Percentiles rank a stretch among this genome's conserved stretches.
Evolutionary conservation across 1,140 invertebrate species (phyloP).

Genomic region (Stegodyphus mimosarum): DNA sequence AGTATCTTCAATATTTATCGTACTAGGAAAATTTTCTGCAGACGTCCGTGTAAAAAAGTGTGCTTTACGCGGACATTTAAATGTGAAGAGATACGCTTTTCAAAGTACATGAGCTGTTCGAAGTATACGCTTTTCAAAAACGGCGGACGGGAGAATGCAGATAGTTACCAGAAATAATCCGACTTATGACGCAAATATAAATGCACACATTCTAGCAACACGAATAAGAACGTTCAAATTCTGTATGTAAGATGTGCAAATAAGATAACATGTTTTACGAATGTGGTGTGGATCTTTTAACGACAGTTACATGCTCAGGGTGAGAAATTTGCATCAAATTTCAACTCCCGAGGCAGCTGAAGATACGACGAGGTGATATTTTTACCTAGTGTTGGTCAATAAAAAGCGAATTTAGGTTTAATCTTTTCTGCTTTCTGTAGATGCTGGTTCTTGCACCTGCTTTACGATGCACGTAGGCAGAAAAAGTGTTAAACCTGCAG

Average conservation of each 20-base stretch:
- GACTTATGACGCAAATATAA: too few species aligned
- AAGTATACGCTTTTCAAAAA: too few species aligned
- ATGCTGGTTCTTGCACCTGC: conserved; percentile 14
- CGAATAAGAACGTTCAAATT: background rate
- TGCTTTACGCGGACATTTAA: too few species aligned
- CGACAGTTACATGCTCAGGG: conserved; percentile 2
- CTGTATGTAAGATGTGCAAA: conserved; percentile 39
- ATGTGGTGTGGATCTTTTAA: conserved; percentile 22
- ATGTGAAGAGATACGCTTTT: too few species aligned
- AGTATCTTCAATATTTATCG: too few species aligned
- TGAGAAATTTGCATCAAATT: conserved; percentile 46
- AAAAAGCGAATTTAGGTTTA: conserved; percentile 5
- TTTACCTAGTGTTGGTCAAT: conserved; percentile 37
- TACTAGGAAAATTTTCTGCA: too few species aligned
- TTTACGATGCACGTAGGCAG: background rate
- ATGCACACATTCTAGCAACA: too few species aligned
- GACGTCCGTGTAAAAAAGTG: too few species aligned
- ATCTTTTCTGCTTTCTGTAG: background rate
- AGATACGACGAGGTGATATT: conserved; percentile 22
- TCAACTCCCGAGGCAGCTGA: conserved; percentile 22
- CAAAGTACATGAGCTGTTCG: too few species aligned
- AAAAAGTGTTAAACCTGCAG: background rate
- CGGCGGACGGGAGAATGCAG: too few species aligned
- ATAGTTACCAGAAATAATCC: too few species aligned
- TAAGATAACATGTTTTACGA: conserved; percentile 24